These are phyloP conservation scores for Ceyx cyanopectus DNA, from an alignment of 2,113 vertebrate genomes.

Conservation along the genomic window DNA sequence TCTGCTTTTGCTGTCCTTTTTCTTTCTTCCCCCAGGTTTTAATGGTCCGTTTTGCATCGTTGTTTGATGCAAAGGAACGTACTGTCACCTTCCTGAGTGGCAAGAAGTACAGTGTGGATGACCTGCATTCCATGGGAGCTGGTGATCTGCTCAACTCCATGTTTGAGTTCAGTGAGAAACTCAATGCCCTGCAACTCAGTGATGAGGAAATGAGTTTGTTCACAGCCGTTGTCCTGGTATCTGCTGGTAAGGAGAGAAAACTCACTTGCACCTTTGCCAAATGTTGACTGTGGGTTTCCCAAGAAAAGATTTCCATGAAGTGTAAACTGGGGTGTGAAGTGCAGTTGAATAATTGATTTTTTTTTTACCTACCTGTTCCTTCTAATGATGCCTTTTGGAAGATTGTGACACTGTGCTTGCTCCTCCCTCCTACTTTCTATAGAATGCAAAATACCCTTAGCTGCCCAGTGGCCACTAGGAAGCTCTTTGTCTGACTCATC, in stretches of 20 bases:
- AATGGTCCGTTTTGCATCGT: constrained; percentile 94
- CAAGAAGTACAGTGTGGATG: constrained; percentile 90
- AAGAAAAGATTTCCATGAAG: not conserved
- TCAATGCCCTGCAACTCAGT: constrained; percentile 89
- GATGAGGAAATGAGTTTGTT: constrained; percentile 96
- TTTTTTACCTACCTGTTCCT: not conserved
- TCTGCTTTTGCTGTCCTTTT: not conserved
- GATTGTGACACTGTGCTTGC: not conserved
- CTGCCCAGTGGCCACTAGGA: not conserved
- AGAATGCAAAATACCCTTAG: not conserved
- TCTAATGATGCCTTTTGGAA: not conserved
- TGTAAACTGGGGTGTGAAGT: not conserved
- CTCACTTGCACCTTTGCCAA: not conserved
- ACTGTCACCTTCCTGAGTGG: constrained; percentile 96
- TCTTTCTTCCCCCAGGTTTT: constrained; percentile 83
- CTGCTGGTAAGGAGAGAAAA: constrained; percentile 87
- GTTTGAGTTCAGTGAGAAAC: constrained; percentile 98
- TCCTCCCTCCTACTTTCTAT: not conserved
- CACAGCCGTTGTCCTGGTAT: constrained; percentile 95
- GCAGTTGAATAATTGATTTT: not conserved
- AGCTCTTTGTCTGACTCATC: not conserved
- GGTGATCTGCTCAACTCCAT: constrained; percentile 95
- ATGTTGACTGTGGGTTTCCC: not conserved
- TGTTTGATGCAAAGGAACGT: constrained; percentile 92
- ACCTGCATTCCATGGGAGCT: constrained; percentile 89